A percentile compares a stretch with the other conserved stretches of the same genome.
Conservation (phyloP, 2,113 vertebrate species). For the Colius striatus region DNA sequence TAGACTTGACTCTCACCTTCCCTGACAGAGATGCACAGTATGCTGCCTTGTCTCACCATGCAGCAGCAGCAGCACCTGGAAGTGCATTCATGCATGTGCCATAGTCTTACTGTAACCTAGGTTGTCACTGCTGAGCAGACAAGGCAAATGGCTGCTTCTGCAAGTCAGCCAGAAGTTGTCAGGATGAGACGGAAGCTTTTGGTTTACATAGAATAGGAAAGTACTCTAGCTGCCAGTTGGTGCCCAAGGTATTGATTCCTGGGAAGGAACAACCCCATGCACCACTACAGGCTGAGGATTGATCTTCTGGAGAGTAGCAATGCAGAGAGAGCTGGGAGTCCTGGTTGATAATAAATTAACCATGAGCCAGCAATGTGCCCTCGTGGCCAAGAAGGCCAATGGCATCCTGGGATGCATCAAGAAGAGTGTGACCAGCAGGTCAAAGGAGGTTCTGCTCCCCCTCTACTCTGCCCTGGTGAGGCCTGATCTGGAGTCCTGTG, state of each 20-base stretch:
- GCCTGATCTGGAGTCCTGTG: too few relatives aligned
- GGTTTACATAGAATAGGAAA: background rate
- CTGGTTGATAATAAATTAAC: too few relatives aligned
- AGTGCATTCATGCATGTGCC: fast-evolving
- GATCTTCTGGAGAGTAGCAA: too few relatives aligned
- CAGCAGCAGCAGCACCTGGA: background rate
- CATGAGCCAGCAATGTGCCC: too few relatives aligned
- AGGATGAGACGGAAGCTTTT: background rate
- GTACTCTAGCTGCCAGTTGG: background rate
- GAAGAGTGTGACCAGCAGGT: too few relatives aligned
- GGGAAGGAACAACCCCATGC: too few relatives aligned
- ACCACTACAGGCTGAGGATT: too few relatives aligned
- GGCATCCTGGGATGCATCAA: too few relatives aligned
- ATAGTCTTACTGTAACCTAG: background rate
- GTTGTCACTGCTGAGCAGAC: background rate
- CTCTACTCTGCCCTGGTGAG: too few relatives aligned
- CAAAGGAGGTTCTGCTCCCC: too few relatives aligned
- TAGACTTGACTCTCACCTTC: background rate
- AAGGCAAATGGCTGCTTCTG: background rate
- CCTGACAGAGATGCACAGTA: fast-evolving
- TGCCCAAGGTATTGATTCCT: background rate
- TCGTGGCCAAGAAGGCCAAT: too few relatives aligned
- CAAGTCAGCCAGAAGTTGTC: background rate
- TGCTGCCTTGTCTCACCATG: fast-evolving
- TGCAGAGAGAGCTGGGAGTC: too few relatives aligned